Percentiles rank a stretch among this genome's conserved stretches.
phyloP scores from a whole-genome alignment of 2,888 invertebrate species.

The Oconnorella tubifera region DNA sequence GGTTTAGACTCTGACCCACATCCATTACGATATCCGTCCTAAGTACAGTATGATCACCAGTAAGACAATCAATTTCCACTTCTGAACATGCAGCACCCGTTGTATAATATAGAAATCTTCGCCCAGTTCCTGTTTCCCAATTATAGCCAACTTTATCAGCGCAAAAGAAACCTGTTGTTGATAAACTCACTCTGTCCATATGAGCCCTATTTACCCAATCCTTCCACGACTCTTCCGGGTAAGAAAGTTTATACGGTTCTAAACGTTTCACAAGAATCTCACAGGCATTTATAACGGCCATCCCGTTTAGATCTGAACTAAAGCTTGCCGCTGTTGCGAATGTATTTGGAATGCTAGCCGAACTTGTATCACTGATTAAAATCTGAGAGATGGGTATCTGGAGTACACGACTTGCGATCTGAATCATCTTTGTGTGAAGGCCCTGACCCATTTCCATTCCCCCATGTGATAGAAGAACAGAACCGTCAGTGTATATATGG shows the following conservation, averaged over 20 bases:
- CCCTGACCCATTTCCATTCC: constrained; percentile 99
- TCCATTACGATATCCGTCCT: constrained; percentile 46
- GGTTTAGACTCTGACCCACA: constrained; percentile 45
- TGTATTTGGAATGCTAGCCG: constrained; percentile 50
- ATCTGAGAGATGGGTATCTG: constrained; percentile 43
- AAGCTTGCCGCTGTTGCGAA: constrained; percentile 50
- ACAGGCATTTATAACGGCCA: constrained; percentile 69
- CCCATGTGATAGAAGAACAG: constrained; percentile 76
- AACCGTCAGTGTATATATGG: constrained; percentile 68
- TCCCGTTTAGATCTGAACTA: constrained; percentile 51
- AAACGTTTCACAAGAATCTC: constrained; percentile 69
- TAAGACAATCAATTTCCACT: constrained; percentile 51
- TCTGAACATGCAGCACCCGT: constrained; percentile 46
- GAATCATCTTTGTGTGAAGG: constrained; percentile 90
- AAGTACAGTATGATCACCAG: constrained; percentile 50
- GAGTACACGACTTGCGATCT: constrained; percentile 59
- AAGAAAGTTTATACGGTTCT: constrained; percentile 69
- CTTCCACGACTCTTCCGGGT: constrained; percentile 79
- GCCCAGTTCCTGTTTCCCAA: constrained; percentile 63
- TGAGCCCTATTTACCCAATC: constrained; percentile 64
- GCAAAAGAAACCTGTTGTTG: constrained; percentile 39
- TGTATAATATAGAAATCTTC: constrained; percentile 48
- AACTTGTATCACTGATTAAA: constrained; percentile 48
- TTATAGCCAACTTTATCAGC: constrained; percentile 27
- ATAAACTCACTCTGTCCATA: constrained; percentile 36